A percentile compares a stretch with the other conserved stretches of the same genome.
These are phyloP conservation scores for Zophobas atratus DNA, from an alignment of 1,140 invertebrate species.

Conservation along the genomic window DNA sequence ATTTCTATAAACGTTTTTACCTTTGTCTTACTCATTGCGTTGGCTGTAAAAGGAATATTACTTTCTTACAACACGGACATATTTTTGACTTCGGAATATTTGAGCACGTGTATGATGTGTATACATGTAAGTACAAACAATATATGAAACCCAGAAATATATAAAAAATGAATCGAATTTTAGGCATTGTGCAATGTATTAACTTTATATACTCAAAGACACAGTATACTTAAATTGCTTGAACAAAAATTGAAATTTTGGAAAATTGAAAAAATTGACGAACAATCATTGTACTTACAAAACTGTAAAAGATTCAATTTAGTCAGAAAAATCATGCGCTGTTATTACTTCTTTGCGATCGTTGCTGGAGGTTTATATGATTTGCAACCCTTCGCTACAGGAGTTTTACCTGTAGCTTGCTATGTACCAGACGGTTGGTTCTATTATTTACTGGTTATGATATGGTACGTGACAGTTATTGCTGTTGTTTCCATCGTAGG, in stretches of 20 bases:
- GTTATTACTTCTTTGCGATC: no score
- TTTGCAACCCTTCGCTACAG: conserved; percentile 8
- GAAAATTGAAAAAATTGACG: no score
- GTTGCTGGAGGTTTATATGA: not conserved
- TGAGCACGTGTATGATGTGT: not conserved
- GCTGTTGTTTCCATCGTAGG: not conserved
- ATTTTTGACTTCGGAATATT: conserved; percentile 1
- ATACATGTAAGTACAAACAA: no score
- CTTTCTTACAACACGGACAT: not conserved
- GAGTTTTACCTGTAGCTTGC: not conserved
- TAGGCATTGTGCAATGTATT: no score
- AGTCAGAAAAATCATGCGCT: no score
- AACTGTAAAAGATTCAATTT: no score
- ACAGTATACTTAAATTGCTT: no score
- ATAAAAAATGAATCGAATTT: no score
- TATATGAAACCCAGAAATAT: no score
- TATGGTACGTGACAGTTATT: not conserved
- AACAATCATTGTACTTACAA: no score
- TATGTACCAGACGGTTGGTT: conserved; percentile 5
- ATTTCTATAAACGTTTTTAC: not conserved
- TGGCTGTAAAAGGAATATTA: conserved; percentile 2
- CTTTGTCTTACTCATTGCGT: not conserved
- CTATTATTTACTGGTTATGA: not conserved
- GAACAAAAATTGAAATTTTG: no score
- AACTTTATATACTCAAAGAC: no score